Evolutionary conservation across 2,888 invertebrate genomes (phyloP).

Genomic region (Loripinus fragilis): DNA sequence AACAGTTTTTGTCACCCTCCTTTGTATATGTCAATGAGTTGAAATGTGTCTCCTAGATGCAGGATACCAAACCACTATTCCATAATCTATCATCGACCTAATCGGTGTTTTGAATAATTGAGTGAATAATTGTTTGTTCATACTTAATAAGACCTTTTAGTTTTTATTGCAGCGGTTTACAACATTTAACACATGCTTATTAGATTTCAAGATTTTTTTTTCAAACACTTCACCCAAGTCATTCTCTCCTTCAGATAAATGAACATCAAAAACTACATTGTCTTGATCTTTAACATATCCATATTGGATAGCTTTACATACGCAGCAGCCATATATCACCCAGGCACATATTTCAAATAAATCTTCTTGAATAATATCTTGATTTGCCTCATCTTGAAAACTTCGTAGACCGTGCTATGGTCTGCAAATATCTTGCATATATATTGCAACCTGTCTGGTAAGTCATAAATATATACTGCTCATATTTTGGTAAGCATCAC

Average conservation of each 20-base stretch:
- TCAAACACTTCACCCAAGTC: not conserved
- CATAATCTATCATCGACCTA: not conserved
- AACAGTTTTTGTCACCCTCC: not conserved
- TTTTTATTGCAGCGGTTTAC: not conserved
- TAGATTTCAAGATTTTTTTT: not conserved
- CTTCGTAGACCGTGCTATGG: not conserved
- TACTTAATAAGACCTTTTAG: not conserved
- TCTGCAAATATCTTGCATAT: slow-evolving; percentile 6
- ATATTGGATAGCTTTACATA: not conserved
- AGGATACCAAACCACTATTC: not conserved
- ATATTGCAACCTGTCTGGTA: not conserved
- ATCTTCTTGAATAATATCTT: not conserved
- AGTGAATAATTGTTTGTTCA: not conserved
- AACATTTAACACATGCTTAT: slow-evolving; percentile 6
- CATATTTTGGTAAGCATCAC: too few species aligned
- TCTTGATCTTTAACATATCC: not conserved
- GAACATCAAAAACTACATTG: not conserved
- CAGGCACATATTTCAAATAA: slow-evolving; percentile 1
- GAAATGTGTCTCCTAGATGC: not conserved
- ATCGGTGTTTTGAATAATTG: not conserved
- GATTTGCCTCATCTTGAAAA: not conserved
- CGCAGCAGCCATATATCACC: not conserved
- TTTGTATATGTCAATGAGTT: not conserved
- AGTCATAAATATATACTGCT: slow-evolving; percentile 13
- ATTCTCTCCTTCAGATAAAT: not conserved